These are phyloP conservation scores for Scortum barcoo DNA, from an alignment of 2,113 vertebrate genomes.

Conservation along the genomic window DNA sequence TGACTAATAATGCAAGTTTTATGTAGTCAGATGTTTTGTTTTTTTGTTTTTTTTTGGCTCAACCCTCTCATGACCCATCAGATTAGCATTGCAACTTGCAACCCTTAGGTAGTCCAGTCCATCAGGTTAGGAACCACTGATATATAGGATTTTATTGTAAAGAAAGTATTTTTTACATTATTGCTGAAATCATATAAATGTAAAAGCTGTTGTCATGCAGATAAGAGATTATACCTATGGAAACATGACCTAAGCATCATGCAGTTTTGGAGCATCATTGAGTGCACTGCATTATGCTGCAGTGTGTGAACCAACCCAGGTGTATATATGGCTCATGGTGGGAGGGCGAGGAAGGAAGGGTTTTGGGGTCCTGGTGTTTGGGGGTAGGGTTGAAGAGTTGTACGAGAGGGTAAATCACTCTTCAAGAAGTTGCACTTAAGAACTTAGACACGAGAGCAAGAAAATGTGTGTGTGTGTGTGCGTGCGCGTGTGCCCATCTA, in stretches of 20 bases:
- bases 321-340: slow-evolving; percentile 62
- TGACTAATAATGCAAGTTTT: not conserved
- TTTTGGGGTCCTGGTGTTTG: slow-evolving; percentile 25
- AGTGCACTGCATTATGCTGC: not conserved
- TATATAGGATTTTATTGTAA: not conserved
- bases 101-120: not conserved
- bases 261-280: not conserved
- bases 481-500: slow-evolving; percentile 5
- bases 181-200: not conserved
- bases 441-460: slow-evolving; percentile 73
- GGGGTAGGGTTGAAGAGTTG: slow-evolving; percentile 33
- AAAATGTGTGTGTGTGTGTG: slow-evolving; percentile 38
- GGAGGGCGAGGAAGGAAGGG: slow-evolving; percentile 17
- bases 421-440: slow-evolving; percentile 80
- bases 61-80: not conserved
- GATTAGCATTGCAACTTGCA: not conserved
- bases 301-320: slow-evolving; percentile 57
- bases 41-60: too few species aligned
- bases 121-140: not conserved
- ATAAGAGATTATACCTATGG: slow-evolving; percentile 16
- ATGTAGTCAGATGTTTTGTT: too few species aligned
- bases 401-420: slow-evolving; percentile 61
- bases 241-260: not conserved
- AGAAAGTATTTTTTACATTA: not conserved
- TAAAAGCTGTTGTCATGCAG: not conserved